Evolutionary conservation across 2,888 invertebrate genomes (phyloP), one percentile per base, ranked within the genome.

Genomic region (Drosophila rellima): DNA sequence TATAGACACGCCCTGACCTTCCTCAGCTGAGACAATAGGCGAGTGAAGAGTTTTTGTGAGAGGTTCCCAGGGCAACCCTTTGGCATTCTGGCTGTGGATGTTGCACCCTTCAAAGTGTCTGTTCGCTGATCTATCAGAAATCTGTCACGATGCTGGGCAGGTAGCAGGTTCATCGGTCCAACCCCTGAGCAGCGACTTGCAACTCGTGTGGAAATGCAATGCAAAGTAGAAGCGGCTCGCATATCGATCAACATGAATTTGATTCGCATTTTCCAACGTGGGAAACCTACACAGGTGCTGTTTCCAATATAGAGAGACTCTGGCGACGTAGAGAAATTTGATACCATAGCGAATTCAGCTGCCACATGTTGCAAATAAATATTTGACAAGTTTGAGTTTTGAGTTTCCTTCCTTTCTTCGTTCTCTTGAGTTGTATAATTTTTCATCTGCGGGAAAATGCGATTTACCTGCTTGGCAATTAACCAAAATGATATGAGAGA

Each of bases 201-300:
- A 31, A 15, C 42, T 20, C 11, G 20, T 39, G 37, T 56, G 48
- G 54, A 50, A 66, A 56, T 69, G 74, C 60, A 70, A 68, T 63
- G 64, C 57, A 63, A 78, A 57, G 69, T 73, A 42, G 23, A 52
- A 13, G 17, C 33, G 17, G 31, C 15, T 51, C 44, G 40, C 48
- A 80, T 64, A 82, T 83, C 88, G 78, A 83, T 83, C 88, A 88
- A 71, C 56, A 78, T 37, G 63, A 75, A 88, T 84, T 88, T 78
- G 88, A 88, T 88, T 84, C 83, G 88, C 83, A 85, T 84, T 77
- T 73, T 44, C 31, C 26, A 44, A 54, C 87, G 86, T 86, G 86
- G 89, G 86, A 86, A 86, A 57, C 42, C 18, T 8, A n/a, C 72
- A 88, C 86, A 86, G 89, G 89, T 86, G 86, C 63, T 78, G 77